Evolutionary conservation across 2,888 invertebrate species (phyloP).

Genomic region (Anarsia innoxiella): DNA sequence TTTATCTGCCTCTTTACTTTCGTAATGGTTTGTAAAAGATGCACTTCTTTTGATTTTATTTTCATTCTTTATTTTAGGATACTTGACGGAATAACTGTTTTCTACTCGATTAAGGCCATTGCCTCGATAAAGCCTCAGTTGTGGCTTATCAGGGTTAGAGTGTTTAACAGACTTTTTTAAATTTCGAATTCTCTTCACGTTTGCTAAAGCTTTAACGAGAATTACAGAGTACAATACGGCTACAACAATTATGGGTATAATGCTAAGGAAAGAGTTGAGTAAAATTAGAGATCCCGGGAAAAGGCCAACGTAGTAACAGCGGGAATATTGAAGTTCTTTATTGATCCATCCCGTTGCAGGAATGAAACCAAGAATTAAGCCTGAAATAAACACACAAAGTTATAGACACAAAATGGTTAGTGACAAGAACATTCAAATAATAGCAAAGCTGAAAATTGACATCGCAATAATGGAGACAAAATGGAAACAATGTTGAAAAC

Average conservation of each 20-base stretch:
- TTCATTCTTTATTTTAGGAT: constrained; percentile 17
- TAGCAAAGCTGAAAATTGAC: background rate
- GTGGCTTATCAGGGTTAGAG: constrained; percentile 28
- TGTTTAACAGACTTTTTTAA: constrained; percentile 35
- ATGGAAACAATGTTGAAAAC: background rate
- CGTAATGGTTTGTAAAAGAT: constrained; percentile 35
- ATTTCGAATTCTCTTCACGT: constrained; percentile 42
- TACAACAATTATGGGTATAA: constrained; percentile 63
- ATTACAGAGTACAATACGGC: constrained; percentile 75
- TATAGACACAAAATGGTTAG: background rate
- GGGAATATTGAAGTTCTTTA: constrained; percentile 33
- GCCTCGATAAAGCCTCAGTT: constrained; percentile 48
- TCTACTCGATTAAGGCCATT: constrained; percentile 23
- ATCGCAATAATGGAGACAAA: background rate
- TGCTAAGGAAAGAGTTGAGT: constrained; percentile 71
- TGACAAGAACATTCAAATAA: too few relatives aligned
- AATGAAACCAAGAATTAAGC: constrained; percentile 74
- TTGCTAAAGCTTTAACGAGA: constrained; percentile 72
- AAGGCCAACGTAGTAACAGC: constrained; percentile 75
- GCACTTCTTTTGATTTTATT: constrained; percentile 41
- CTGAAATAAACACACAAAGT: too few relatives aligned
- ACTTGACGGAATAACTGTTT: constrained; percentile 26
- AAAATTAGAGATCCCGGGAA: constrained; percentile 73
- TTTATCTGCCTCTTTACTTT: constrained; percentile 17
- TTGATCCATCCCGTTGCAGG: constrained; percentile 76